phyloP scores from a whole-genome alignment of 1,140 invertebrate species.

The Drosophila nikananu region DNA sequence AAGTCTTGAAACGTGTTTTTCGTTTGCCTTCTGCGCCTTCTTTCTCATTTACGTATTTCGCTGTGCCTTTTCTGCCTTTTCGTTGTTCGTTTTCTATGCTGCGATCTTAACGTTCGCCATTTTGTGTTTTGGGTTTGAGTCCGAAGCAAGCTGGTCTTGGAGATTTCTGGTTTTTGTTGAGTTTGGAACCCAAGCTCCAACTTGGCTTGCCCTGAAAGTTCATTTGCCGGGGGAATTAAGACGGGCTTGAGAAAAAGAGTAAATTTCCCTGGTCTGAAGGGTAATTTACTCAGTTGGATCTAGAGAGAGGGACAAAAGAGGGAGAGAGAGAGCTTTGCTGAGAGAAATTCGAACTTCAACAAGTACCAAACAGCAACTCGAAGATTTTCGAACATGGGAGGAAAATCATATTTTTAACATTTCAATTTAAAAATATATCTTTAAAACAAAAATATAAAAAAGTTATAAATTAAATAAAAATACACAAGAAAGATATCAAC shows the following conservation, averaged over 20 bases:
- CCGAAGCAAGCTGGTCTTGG: conserved; percentile 12
- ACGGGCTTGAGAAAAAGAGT: conserved; percentile 19
- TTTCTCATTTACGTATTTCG: conserved; percentile 30
- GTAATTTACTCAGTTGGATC: conserved; percentile 8
- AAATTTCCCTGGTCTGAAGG: conserved; percentile 17
- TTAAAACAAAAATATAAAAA: no score
- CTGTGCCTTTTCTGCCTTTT: conserved; percentile 15
- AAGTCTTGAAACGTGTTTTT: conserved; percentile 72
- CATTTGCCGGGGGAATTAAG: conserved; percentile 34
- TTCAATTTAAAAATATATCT: no score
- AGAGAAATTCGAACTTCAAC: conserved; percentile 21
- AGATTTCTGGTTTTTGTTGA: conserved; percentile 59
- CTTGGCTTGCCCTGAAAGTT: conserved; percentile 58
- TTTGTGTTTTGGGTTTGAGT: conserved; percentile 45
- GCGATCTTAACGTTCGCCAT: conserved; percentile 67
- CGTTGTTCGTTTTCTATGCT: conserved; percentile 28
- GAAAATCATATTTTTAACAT: no score
- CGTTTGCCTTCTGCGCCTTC: conserved; percentile 47
- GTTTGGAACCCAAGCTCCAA: conserved; percentile 21
- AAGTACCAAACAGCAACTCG: not conserved
- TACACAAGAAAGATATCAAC: no score
- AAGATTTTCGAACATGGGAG: not conserved
- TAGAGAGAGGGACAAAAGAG: not conserved
- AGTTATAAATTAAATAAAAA: no score
- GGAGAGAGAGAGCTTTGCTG: not conserved